These are phyloP conservation scores for Chaunax sp. DNA, from an alignment of 2,797 vertebrate genomes.

Conservation along the genomic window DNA sequence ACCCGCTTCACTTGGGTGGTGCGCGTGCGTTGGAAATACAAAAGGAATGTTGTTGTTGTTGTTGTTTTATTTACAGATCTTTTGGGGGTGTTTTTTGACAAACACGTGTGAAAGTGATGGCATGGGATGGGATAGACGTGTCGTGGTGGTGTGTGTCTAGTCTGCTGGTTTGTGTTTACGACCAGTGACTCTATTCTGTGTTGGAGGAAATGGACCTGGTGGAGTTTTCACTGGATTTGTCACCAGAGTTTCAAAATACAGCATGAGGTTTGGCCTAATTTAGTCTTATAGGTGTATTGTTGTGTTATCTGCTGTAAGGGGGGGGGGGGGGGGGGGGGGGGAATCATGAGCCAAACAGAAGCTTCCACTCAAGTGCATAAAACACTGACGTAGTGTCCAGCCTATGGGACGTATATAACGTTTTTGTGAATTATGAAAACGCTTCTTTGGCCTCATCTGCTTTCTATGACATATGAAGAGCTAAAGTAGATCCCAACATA, in stretches of 20 bases:
- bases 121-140: constrained; percentile 41
- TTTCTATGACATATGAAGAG: not conserved
- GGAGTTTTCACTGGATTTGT: constrained; percentile 43
- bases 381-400: constrained; percentile 6
- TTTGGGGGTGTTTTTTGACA: constrained; percentile 63
- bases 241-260: constrained; percentile 21
- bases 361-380: constrained; percentile 11
- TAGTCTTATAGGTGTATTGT: not conserved
- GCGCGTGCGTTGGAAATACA: constrained; percentile 1
- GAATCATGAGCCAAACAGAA: not conserved
- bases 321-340: not conserved
- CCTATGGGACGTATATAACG: not conserved
- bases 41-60: constrained; percentile 37
- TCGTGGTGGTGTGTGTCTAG: constrained; percentile 49
- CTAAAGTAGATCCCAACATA: not conserved
- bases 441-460: not conserved
- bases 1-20: constrained; percentile 35
- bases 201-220: constrained; percentile 42
- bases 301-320: not conserved
- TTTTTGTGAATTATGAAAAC: too few relatives aligned
- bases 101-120: constrained; percentile 71
- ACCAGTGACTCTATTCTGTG: constrained; percentile 60
- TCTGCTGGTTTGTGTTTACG: constrained; percentile 71
- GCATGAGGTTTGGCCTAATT: not conserved
- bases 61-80: constrained; percentile 27